Evolutionary conservation across 2,113 vertebrate species (phyloP), one percentile per base, ranked within the genome.

Genomic region (Struthidea cinerea): DNA sequence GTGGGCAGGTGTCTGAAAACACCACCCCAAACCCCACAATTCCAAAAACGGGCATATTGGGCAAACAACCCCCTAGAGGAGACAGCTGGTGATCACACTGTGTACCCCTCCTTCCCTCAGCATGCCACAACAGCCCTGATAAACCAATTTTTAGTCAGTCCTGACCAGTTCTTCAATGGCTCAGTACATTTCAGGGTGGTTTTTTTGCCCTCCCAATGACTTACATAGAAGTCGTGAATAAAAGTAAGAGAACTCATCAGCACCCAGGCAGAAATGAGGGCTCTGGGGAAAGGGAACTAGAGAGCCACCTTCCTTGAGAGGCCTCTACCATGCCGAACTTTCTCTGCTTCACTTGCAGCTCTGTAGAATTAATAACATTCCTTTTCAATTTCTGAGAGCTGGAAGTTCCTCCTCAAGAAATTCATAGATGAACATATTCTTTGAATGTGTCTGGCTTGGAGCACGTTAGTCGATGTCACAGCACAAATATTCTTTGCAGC

Each of bases 181-280:
- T 67, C n/a, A 27, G 5, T 17, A 22, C 24, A 15, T 8, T 22
- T 49, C 2, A 0, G 35, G 26, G 9, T 44, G 13, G 0, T 0
- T 27, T 33, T 63, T 46, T 27, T n/a, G 42, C 33, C 33, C 22
- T 46, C 30, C 30, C 23, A 33, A 5, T 0, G 1, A 32, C 28
- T 53, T 22, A 7, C 33, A 50, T 1, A 32, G 9, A 56, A 28
- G 56, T 1, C 7, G 2, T 22, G 33, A 87, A 64, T 5, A 47
- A 28, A 52, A 50, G 3, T 21, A 56, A 26, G 24, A 35, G 16
- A 79, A 53, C 17, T 17, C 52, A 33, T 32, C 42, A 71, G 39
- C 27, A 63, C 9, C 11, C 11, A 13, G 5, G 10, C 26, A 71
- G 61, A 52, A 55, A 84, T 13, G 11, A 55, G 13, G 9, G 20